A percentile compares a stretch with the other conserved stretches of the same genome.
These are phyloP conservation scores for Phalacrocorax pelagicus DNA, from an alignment of 2,113 vertebrate species.

Conservation along the genomic window DNA sequence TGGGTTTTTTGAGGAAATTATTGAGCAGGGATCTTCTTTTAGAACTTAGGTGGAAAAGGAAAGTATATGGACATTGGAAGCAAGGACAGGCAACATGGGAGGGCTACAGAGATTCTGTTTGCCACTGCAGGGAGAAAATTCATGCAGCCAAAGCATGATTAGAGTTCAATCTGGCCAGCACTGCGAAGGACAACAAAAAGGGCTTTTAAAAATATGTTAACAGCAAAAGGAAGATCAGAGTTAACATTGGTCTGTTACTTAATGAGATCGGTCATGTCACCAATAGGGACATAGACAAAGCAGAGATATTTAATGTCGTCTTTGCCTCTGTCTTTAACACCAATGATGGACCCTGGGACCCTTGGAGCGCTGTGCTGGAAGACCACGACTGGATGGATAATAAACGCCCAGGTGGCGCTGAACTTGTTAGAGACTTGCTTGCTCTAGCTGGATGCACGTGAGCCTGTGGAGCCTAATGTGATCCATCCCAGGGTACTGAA, in stretches of 20 bases:
- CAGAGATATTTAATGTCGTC: background rate
- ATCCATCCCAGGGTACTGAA: background rate
- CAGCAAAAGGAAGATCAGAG: background rate
- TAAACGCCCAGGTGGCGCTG: background rate
- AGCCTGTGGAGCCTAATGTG: background rate
- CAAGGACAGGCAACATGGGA: no score
- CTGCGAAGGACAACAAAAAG: background rate
- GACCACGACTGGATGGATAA: background rate
- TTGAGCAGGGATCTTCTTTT: background rate
- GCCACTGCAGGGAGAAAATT: background rate
- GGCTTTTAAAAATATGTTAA: background rate
- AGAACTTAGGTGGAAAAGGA: background rate
- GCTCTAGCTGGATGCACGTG: background rate
- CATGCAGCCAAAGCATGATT: no score
- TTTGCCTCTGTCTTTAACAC: background rate
- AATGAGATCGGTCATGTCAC: background rate
- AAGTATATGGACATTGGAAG: background rate
- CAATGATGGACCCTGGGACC: background rate
- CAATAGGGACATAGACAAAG: background rate
- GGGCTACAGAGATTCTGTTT: background rate
- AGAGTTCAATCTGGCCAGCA: background rate
- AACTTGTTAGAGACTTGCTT: background rate
- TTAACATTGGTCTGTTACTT: background rate
- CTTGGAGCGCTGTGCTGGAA: background rate
- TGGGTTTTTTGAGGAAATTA: background rate